Evolutionary conservation across 2,888 invertebrate genomes (phyloP), one percentile per base, ranked within the genome.

Genomic region (Boloria selene): DNA sequence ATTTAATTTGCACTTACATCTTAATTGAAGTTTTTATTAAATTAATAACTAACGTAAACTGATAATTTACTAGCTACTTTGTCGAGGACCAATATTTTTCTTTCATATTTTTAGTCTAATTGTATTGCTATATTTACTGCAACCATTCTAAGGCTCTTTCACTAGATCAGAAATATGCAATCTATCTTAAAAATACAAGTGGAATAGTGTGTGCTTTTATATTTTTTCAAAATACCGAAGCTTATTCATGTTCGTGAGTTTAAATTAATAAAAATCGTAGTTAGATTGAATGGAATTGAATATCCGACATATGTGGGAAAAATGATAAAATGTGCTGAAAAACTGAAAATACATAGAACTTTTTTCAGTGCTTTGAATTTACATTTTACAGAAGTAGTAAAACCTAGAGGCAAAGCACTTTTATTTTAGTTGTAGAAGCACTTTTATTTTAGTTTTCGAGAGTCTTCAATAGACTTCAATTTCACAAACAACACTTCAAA

Each of bases 191-290:
- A 56, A 44, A 44, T 22, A 55, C 44, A 55, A 7, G 45, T 45
- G 22, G 56, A 22, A 16, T 22, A 56, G 56, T 44, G 26, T 44
- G 45, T n/a, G 45, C 56, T 56, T 56, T 56, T 45, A 56, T 22
- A 45, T 22, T 45, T 56, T 56, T 56, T 26, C 44, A 16, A 56
- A 56, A 56, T 45, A 56, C 56, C 44, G 26, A 45, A 56, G 26
- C 56, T 22, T 26, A 45, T 56, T 26, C 45, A 56, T 56, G 45
- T 56, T 16, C 45, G 22, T 16, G 56, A 56, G 44, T 56, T 56
- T 56, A 18, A 45, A 56, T 56, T 56, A 45, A 56, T 45, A 45
- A 45, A 53, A 56, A 56, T 45, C 56, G 45, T 56, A 55, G 18
- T 18, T 45, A 45, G 56, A 26, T 56, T 56, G 45, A 45, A 56